Evolutionary conservation across 2,113 vertebrate genomes (phyloP).

Genomic region (Xiphophorus couchianus): DNA sequence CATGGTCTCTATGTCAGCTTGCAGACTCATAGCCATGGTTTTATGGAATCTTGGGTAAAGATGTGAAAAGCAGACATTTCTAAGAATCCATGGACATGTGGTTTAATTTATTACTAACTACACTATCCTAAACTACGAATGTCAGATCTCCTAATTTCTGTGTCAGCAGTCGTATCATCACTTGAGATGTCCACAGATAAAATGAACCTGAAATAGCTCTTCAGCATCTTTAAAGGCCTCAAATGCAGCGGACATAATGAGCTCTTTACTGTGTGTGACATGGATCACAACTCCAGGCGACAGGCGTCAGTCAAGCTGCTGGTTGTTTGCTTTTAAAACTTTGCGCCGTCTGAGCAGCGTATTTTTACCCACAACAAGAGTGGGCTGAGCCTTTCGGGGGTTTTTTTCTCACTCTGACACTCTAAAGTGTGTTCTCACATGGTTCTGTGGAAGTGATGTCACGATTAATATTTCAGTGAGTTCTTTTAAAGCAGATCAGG

Average conservation of each 20-base stretch:
- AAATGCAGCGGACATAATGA: conserved; percentile 1
- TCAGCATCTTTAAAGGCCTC: background rate
- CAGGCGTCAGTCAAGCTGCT: conserved; percentile 16
- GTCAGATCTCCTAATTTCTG: conserved; percentile 3
- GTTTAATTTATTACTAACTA: background rate
- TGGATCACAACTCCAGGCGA: background rate
- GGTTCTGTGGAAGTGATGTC: conserved; percentile 69
- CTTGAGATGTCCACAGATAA: no score
- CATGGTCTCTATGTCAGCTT: background rate
- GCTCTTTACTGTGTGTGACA: background rate
- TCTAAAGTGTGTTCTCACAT: conserved; percentile 67
- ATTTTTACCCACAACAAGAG: conserved; percentile 44
- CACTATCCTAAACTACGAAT: background rate
- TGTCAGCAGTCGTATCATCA: background rate
- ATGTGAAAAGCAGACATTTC: background rate
- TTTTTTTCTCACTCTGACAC: conserved; percentile 61
- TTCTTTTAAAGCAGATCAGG: conserved; percentile 62
- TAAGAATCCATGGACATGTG: background rate
- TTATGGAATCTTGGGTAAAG: background rate
- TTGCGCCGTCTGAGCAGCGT: conserved; percentile 36
- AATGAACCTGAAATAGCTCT: background rate
- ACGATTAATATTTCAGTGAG: conserved; percentile 78
- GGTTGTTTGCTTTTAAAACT: conserved; percentile 42
- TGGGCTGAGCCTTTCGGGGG: conserved; percentile 54
- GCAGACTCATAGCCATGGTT: background rate